phyloP scores from a whole-genome alignment of 2,797 vertebrate species.

The Lacerta viridis region DNA sequence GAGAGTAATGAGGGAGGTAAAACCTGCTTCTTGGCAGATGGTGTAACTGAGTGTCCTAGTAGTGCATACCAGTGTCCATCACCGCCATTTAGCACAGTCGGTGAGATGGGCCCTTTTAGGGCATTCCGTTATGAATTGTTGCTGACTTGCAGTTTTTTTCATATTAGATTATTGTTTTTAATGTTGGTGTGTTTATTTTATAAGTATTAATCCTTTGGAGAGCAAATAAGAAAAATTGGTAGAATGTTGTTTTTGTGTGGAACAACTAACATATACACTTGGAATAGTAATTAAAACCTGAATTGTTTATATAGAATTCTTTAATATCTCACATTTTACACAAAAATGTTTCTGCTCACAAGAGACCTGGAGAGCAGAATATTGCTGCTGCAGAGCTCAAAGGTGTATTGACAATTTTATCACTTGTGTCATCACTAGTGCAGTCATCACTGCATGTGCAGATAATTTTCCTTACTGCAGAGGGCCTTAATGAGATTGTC shows the following conservation, averaged over 20 bases:
- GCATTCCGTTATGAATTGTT: not conserved
- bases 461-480: accelerated
- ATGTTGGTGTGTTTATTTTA: not conserved
- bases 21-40: not conserved
- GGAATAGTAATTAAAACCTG: not conserved
- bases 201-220: not conserved
- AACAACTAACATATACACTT: constrained; percentile 44
- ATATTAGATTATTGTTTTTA: not conserved
- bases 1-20: not conserved
- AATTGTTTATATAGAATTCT: not conserved
- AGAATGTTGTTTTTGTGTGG: not conserved
- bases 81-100: not conserved
- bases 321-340: not conserved
- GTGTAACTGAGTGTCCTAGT: not conserved
- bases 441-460: accelerated
- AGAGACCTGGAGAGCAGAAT: not conserved
- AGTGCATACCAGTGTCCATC: not conserved
- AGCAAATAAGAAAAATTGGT: not conserved
- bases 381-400: not conserved
- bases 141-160: not conserved
- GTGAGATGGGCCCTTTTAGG: not conserved
- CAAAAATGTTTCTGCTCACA: not conserved
- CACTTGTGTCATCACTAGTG: accelerated
- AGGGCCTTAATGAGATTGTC: not conserved
- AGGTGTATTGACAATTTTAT: accelerated